A percentile compares a stretch with the other conserved stretches of the same genome.
Evolutionary conservation across 2,888 invertebrate genomes (phyloP).

Genomic region (Parthenolecanium corni): DNA sequence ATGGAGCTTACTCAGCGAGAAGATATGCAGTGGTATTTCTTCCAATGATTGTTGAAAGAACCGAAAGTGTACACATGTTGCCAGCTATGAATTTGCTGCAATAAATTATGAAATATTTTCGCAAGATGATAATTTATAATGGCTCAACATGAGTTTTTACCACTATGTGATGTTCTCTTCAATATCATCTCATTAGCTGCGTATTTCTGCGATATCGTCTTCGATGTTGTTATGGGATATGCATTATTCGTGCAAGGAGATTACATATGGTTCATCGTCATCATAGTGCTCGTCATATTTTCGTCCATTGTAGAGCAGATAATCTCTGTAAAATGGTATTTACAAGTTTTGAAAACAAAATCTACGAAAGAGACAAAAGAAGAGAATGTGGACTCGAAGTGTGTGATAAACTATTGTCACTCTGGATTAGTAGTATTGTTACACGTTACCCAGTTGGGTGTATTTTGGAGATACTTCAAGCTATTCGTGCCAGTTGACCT

Average conservation of each 20-base stretch:
- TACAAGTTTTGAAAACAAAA: constrained; percentile 38
- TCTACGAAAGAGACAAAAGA: constrained; percentile 14
- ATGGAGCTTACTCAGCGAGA: no score
- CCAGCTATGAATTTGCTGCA: background rate
- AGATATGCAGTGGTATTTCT: no score
- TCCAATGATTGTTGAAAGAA: no score
- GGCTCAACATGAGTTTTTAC: constrained; percentile 57
- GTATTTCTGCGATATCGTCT: constrained; percentile 82
- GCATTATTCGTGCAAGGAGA: constrained; percentile 60
- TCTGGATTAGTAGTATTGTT: constrained; percentile 38
- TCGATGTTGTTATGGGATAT: constrained; percentile 75
- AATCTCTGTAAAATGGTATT: constrained; percentile 63
- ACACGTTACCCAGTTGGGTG: constrained; percentile 58
- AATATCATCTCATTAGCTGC: constrained; percentile 81
- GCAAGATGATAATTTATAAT: constrained; percentile 28
- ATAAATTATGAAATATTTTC: constrained; percentile 8
- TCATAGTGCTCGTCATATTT: constrained; percentile 56
- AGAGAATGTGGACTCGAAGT: constrained; percentile 2
- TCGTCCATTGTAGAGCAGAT: constrained; percentile 64
- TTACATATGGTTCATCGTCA: constrained; percentile 53
- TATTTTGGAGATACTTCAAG: constrained; percentile 65
- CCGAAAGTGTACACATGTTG: no score
- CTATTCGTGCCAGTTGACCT: constrained; percentile 73
- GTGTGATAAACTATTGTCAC: constrained; percentile 31
- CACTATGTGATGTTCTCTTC: constrained; percentile 80